Conservation (phyloP, 2,888 invertebrate genomes). For the Phortica magna region DNA sequence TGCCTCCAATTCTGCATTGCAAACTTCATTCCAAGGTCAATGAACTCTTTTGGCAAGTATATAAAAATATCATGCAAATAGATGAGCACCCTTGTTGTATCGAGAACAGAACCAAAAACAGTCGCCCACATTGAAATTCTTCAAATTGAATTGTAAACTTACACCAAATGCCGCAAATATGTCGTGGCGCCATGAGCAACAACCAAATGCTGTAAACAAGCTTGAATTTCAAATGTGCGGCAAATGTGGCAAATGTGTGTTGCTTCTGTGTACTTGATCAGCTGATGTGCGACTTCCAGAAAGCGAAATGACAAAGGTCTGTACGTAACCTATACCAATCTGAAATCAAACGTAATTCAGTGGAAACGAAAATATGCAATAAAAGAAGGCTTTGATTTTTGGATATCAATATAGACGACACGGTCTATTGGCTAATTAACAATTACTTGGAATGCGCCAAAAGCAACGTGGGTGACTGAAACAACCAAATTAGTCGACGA, state of each 20-base stretch:
- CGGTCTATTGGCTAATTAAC: constrained; percentile 10
- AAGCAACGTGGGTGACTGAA: background rate
- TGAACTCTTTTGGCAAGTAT: too few species aligned
- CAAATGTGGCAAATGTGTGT: background rate
- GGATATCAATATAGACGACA: background rate
- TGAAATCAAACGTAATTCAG: background rate
- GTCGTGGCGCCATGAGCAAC: background rate
- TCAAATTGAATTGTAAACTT: background rate
- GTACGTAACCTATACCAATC: background rate
- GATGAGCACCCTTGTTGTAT: too few species aligned
- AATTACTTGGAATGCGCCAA: background rate
- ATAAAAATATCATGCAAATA: too few species aligned
- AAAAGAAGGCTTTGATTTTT: background rate
- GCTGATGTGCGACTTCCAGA: background rate
- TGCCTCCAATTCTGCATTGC: too few species aligned
- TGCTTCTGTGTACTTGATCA: background rate
- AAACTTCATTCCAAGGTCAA: too few species aligned
- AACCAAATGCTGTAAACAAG: background rate
- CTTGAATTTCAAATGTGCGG: background rate
- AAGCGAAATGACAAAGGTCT: background rate
- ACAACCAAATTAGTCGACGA: too few species aligned
- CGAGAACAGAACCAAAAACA: too few species aligned
- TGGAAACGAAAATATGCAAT: background rate
- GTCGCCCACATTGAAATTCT: background rate
- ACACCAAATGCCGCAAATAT: too few species aligned